Evolutionary conservation across 2,797 vertebrate genomes (phyloP).

Genomic region (Molossus molossus): DNA sequence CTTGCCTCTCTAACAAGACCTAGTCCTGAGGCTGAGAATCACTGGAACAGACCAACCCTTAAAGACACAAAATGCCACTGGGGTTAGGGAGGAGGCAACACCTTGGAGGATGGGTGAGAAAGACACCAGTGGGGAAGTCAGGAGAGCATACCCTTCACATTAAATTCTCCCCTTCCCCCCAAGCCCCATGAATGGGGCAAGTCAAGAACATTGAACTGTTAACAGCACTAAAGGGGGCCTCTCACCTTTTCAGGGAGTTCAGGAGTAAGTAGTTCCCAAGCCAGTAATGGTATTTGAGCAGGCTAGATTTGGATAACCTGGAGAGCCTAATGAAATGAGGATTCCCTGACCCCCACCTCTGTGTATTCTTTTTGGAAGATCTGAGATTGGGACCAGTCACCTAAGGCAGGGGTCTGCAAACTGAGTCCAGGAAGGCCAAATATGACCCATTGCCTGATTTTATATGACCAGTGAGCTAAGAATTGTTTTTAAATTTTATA

Average conservation of each 20-base stretch:
- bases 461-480: neutral
- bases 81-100: neutral
- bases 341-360: neutral
- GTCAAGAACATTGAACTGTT: neutral
- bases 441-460: neutral
- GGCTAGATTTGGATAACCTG: neutral
- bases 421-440: neutral
- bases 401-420: neutral
- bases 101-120: neutral
- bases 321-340: neutral
- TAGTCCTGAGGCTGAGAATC: conserved; percentile 8
- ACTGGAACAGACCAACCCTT: neutral
- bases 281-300: neutral
- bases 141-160: neutral
- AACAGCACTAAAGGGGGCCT: neutral
- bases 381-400: neutral
- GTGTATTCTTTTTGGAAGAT: neutral
- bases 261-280: neutral
- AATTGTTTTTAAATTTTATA: conserved; percentile 42
- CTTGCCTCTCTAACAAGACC: neutral
- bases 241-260: neutral
- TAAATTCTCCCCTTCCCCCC: neutral
- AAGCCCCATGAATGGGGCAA: neutral
- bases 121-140: neutral
- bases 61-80: neutral